Percentiles rank a stretch among this genome's conserved stretches.
Conservation (phyloP, 1,140 invertebrate species). For the Apis dorsata region DNA sequence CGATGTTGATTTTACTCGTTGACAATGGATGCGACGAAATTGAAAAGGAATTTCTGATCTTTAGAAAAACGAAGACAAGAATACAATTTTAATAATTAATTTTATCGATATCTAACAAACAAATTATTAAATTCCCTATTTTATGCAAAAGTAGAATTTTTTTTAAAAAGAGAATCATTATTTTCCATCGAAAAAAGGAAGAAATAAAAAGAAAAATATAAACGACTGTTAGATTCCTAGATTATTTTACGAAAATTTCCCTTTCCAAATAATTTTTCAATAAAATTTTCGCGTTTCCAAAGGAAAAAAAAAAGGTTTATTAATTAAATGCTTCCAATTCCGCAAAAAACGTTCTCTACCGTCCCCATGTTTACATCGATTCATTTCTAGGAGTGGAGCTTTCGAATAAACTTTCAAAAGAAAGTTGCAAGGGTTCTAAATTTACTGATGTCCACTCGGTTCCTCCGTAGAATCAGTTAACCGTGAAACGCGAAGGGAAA, state of each 20-base stretch:
- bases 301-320: not conserved
- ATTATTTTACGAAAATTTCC: not conserved
- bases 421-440: not conserved
- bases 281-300: not conserved
- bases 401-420: not conserved
- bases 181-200: no score
- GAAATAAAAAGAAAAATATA: no score
- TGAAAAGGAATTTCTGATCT: not conserved
- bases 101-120: no score
- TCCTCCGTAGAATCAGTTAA: not conserved
- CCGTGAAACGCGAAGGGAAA: not conserved
- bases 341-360: not conserved
- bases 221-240: no score
- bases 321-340: constrained; percentile 3
- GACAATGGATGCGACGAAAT: not conserved
- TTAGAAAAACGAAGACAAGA: no score
- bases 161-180: no score
- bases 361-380: not conserved
- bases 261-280: not conserved
- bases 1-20: not conserved
- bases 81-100: no score
- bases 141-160: no score
- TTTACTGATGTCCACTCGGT: not conserved
- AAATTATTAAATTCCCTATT: no score
- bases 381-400: not conserved